These are phyloP conservation scores for Trematocara unimaculatum DNA, from an alignment of 2,113 vertebrate species.

Conservation along the genomic window DNA sequence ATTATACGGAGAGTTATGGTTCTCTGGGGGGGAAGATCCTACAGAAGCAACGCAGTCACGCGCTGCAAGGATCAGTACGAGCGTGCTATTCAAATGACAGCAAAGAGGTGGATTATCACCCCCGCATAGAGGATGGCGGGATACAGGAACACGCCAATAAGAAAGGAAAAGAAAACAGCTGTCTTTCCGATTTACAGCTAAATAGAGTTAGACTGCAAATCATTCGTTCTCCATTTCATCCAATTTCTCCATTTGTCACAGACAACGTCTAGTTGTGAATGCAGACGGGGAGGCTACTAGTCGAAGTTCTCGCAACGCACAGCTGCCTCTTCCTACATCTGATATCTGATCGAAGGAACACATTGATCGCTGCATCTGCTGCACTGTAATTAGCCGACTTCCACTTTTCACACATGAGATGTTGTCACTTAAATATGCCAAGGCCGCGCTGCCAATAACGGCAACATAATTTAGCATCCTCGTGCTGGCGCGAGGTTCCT, in stretches of 20 bases:
- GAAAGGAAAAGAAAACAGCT: background rate
- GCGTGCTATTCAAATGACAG: conserved; percentile 30
- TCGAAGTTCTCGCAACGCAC: background rate
- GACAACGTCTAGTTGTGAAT: background rate
- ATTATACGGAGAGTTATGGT: conserved; percentile 41
- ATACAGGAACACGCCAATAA: background rate
- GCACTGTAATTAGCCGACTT: background rate
- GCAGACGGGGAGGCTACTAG: background rate
- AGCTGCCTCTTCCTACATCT: background rate
- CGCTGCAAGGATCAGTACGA: conserved; percentile 4
- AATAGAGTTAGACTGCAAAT: background rate
- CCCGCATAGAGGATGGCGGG: background rate
- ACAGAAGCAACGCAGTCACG: conserved; percentile 6
- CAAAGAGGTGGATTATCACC: conserved; percentile 26
- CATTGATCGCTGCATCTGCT: background rate
- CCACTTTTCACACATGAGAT: background rate
- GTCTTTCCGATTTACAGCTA: conserved; percentile 17
- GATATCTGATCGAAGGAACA: background rate
- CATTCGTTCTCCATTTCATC: conserved; percentile 2
- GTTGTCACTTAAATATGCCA: background rate
- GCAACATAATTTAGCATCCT: background rate
- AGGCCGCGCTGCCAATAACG: background rate
- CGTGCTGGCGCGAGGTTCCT: background rate
- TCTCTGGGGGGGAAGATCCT: conserved; percentile 18
- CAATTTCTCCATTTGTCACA: conserved; percentile 13